Evolutionary conservation across 2,888 invertebrate species (phyloP).

Genomic region (Caenorhabditis becei): DNA sequence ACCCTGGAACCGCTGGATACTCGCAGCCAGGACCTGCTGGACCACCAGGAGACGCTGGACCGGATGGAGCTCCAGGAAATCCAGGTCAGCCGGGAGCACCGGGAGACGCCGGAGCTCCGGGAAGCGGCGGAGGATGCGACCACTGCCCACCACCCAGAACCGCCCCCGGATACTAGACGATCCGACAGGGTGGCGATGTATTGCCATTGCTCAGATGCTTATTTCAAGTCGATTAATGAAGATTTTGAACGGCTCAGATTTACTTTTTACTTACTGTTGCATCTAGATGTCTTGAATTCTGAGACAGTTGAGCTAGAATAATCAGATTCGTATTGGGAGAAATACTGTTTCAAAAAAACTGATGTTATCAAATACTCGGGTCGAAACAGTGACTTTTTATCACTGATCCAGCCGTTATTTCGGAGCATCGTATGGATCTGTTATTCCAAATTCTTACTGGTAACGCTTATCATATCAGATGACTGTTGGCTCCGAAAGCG

Average conservation of each 20-base stretch:
- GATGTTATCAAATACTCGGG: too few species aligned
- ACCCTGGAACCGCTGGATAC: conserved; percentile 63
- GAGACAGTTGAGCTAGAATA: too few species aligned
- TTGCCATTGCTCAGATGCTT: conserved; percentile 4
- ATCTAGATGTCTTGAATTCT: too few species aligned
- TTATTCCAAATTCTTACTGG: too few species aligned
- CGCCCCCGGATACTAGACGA: conserved; percentile 67
- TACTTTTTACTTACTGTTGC: not conserved
- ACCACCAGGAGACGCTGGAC: conserved; percentile 64
- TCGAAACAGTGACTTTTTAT: too few species aligned
- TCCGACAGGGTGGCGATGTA: not conserved
- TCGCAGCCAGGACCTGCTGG: conserved; percentile 54
- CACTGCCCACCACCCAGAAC: conserved; percentile 69
- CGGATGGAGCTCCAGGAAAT: conserved; percentile 64
- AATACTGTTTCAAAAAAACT: too few species aligned
- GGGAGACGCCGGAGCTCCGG: conserved; percentile 65
- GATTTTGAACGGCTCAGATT: conserved; percentile 10
- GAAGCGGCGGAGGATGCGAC: conserved; percentile 66
- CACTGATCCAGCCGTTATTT: too few species aligned
- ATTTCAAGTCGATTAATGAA: conserved; percentile 26
- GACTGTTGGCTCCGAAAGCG: too few species aligned
- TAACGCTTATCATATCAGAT: too few species aligned
- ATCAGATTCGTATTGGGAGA: too few species aligned
- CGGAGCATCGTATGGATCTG: too few species aligned
- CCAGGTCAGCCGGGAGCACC: conserved; percentile 60